Evolutionary conservation across 64 coral and sea anemone genomes (phyloP).

Genomic region (Montipora efflorescens): DNA sequence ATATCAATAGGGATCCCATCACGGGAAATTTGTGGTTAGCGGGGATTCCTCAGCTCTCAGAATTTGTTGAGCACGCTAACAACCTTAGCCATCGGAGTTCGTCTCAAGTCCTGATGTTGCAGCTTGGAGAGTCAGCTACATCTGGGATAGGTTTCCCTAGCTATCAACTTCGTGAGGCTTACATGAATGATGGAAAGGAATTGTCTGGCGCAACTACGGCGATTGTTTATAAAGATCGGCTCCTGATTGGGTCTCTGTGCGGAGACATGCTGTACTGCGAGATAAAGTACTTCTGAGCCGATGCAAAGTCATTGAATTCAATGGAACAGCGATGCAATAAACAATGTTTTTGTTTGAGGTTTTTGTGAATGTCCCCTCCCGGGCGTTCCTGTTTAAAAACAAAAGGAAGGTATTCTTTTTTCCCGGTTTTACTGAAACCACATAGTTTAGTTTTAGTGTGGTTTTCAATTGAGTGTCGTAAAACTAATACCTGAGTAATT

Average conservation of each 20-base stretch:
- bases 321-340: no score
- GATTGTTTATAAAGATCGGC: constrained; percentile 62
- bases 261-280: constrained; percentile 84
- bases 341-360: neutral
- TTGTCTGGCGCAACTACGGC: constrained; percentile 29
- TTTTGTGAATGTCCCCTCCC: neutral
- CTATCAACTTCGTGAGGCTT: constrained; percentile 78
- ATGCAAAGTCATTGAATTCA: neutral
- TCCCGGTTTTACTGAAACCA: no score
- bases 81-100: constrained; percentile 74
- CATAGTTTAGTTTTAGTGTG: no score
- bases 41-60: constrained; percentile 11
- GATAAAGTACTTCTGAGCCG: constrained; percentile 38
- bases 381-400: no score
- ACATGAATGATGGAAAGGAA: constrained; percentile 73
- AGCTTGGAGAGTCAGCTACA: constrained; percentile 36
- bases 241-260: constrained; percentile 68
- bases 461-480: no score
- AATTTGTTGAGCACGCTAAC: constrained; percentile 38
- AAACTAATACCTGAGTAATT: no score
- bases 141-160: constrained; percentile 42
- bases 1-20: constrained; percentile 65
- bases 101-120: constrained; percentile 68
- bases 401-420: no score
- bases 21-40: constrained; percentile 68